Conservation (phyloP, 64 coral and sea anemone species). For the Montipora cactus region DNA sequence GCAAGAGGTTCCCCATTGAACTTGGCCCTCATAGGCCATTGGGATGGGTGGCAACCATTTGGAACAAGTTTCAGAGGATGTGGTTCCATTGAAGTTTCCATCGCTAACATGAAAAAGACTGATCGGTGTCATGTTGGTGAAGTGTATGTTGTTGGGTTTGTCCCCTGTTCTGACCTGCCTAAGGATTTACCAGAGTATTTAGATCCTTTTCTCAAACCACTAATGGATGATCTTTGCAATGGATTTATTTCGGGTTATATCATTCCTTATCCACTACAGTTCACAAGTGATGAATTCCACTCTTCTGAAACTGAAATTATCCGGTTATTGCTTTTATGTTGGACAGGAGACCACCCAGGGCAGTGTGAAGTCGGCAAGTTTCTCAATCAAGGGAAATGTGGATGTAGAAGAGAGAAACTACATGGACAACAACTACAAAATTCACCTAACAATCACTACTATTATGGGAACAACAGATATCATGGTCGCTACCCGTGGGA, state of each 20-base stretch:
- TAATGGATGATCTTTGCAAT: conserved; percentile 50
- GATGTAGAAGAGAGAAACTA: conserved; percentile 32
- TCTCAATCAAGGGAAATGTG: conserved; percentile 52
- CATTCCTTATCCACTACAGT: not conserved
- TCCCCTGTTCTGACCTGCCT: conserved; percentile 23
- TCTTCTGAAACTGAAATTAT: conserved; percentile 20
- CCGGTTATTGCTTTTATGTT: conserved; percentile 19
- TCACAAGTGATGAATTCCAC: not conserved
- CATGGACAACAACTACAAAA: conserved; percentile 13
- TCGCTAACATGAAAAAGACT: no score
- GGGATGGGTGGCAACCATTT: no score
- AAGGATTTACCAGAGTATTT: conserved; percentile 30
- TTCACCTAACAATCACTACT: conserved; percentile 9
- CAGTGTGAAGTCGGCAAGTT: conserved; percentile 34
- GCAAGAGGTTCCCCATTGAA: not conserved
- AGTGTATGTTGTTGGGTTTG: conserved; percentile 18
- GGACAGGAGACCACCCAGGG: conserved; percentile 14
- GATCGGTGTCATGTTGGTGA: no score
- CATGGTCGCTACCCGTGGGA: conserved; percentile 19
- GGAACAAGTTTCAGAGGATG: no score
- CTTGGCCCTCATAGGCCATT: no score
- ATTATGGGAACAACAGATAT: conserved; percentile 44
- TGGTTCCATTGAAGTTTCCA: no score
- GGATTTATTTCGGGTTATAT: conserved; percentile 62
- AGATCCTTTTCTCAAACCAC: conserved; percentile 60